These are phyloP conservation scores for Crotalus viridis DNA, from an alignment of 2,113 vertebrate genomes.

Conservation along the genomic window DNA sequence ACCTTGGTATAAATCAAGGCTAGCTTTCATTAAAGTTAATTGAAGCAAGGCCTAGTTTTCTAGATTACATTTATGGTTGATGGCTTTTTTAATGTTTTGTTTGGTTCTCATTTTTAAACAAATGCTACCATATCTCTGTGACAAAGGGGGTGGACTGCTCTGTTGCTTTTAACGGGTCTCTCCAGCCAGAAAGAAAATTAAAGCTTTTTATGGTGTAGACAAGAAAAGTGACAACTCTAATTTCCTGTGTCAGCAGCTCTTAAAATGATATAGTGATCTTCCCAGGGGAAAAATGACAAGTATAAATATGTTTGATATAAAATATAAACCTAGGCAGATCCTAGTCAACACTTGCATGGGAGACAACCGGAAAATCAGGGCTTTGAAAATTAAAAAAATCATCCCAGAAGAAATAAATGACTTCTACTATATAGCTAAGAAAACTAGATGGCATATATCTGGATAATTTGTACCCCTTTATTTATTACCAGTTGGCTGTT, in stretches of 20 bases:
- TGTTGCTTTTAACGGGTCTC: not conserved
- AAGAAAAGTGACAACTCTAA: not conserved
- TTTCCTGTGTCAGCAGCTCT: not conserved
- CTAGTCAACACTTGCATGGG: not conserved
- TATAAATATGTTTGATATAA: not conserved
- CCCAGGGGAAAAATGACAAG: not conserved
- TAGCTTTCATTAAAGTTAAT: not conserved
- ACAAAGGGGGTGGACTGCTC: not conserved
- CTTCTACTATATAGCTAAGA: not conserved
- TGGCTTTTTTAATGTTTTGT: not conserved
- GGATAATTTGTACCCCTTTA: not conserved
- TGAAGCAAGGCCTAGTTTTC: not conserved
- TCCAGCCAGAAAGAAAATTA: not conserved
- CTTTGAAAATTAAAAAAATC: not conserved
- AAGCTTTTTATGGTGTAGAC: not conserved
- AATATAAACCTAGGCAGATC: not conserved
- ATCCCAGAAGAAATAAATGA: not conserved
- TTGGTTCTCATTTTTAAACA: not conserved
- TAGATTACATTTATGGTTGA: not conserved
- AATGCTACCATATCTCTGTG: not conserved
- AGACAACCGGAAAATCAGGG: not conserved
- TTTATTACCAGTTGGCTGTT: not conserved
- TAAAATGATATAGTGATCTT: not conserved
- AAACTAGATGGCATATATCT: not conserved
- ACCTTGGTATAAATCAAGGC: conserved; percentile 6